phyloP scores from a whole-genome alignment of 2,113 vertebrate species.

The Phylloscopus trochilus region DNA sequence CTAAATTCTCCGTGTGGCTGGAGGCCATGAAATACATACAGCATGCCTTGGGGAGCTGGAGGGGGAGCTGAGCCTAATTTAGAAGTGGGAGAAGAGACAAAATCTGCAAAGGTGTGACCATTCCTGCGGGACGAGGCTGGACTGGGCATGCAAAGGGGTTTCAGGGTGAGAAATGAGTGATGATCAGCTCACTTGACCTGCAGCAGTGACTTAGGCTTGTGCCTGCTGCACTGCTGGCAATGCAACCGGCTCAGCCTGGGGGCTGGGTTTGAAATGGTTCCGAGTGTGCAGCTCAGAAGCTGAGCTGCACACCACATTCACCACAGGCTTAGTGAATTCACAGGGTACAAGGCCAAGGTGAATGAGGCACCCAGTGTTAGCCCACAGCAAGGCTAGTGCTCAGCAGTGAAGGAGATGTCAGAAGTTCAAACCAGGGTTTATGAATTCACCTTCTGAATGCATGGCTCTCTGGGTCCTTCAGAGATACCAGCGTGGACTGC shows the following conservation, averaged over 20 bases:
- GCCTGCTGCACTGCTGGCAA: neutral
- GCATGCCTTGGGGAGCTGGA: neutral
- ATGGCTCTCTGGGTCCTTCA: neutral
- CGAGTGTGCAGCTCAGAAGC: neutral
- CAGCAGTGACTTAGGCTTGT: neutral
- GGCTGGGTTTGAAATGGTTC: neutral
- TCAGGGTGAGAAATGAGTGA: neutral
- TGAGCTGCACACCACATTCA: neutral
- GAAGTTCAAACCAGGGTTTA: neutral
- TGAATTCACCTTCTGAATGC: neutral
- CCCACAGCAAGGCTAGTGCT: neutral
- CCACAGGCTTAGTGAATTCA: neutral
- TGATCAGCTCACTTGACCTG: neutral
- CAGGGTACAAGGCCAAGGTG: neutral
- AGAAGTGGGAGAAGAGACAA: conserved; percentile 20
- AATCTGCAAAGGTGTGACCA: rapidly evolving
- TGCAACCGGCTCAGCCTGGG: neutral
- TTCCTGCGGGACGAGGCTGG: neutral
- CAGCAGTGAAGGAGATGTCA: neutral
- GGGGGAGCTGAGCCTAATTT: neutral
- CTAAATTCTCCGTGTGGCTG: neutral
- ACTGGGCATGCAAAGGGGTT: neutral
- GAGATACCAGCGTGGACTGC: neutral
- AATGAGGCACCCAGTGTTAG: neutral
- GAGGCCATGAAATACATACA: conserved; percentile 1